These are phyloP conservation scores for Sebastes baramenuke DNA, from an alignment of 2,797 vertebrate genomes.

Conservation along the genomic window DNA sequence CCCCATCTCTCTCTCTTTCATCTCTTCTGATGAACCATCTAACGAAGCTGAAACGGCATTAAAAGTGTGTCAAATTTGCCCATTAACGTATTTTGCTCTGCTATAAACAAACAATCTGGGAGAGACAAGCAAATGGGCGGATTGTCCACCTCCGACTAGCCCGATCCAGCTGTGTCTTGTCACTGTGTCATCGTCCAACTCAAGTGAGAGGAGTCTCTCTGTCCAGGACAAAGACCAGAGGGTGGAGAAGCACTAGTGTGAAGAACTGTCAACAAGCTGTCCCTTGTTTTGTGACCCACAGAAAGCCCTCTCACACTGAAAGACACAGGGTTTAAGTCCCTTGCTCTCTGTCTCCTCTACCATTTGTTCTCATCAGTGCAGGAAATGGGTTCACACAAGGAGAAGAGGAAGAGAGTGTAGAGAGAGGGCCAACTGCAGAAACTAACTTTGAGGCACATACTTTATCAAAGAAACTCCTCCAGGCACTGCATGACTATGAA, in stretches of 20 bases:
- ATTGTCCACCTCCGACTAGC: background rate
- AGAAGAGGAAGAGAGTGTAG: background rate
- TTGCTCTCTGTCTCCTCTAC: background rate
- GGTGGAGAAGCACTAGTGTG: background rate
- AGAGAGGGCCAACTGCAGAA: background rate
- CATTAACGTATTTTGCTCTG: background rate
- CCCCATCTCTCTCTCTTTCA: background rate
- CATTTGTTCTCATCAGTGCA: constrained; percentile 26
- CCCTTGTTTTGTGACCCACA: background rate
- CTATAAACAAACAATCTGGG: background rate
- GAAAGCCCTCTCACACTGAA: background rate
- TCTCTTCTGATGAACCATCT: background rate
- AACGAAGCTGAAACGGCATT: background rate
- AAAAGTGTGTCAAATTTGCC: background rate
- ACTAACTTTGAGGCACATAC: constrained; percentile 15
- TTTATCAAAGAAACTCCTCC: constrained; percentile 32
- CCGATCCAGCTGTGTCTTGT: background rate
- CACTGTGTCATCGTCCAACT: background rate
- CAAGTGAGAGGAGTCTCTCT: background rate
- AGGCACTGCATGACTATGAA: background rate
- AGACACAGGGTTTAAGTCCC: background rate
- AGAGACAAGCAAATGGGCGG: background rate
- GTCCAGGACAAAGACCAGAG: background rate
- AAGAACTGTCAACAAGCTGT: constrained; percentile 1
- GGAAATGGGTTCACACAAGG: constrained; percentile 25